Evolutionary conservation across 2,113 vertebrate species (phyloP).

Genomic region (Trematocara unimaculatum): DNA sequence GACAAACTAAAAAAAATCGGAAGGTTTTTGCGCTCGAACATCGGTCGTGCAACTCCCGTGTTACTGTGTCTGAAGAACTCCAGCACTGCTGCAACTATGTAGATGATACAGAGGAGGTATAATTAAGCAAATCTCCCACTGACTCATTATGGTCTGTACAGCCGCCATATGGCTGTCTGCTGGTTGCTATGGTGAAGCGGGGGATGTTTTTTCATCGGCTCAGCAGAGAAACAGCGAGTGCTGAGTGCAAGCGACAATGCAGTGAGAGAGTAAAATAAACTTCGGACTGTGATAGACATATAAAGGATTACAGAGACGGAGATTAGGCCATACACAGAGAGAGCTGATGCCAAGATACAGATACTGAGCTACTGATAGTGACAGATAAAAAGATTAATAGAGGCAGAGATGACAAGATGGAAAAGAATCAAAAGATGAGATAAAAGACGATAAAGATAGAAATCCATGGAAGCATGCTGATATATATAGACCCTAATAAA

Average conservation of each 20-base stretch:
- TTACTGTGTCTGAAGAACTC: not conserved
- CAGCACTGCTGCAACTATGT: not conserved
- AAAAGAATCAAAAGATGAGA: not conserved
- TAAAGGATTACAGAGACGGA: not conserved
- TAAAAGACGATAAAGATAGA: not conserved
- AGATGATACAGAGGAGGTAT: slow-evolving; percentile 35
- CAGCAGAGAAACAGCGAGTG: not conserved
- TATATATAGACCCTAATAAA: not conserved
- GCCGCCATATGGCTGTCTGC: slow-evolving; percentile 43
- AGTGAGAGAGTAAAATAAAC: not conserved
- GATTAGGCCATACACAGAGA: not conserved
- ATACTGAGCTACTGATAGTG: not conserved
- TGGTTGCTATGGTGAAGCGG: slow-evolving; percentile 44
- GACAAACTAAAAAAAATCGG: not conserved
- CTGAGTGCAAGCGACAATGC: not conserved
- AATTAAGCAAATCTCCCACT: slow-evolving; percentile 50
- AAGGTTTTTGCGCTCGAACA: not conserved
- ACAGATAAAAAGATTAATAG: not conserved
- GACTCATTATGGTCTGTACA: slow-evolving; percentile 47
- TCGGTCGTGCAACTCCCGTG: not conserved
- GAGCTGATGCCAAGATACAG: not conserved
- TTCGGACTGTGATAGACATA: not conserved
- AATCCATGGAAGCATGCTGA: not conserved
- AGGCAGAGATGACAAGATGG: not conserved
- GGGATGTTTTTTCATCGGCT: not conserved